Conservation (phyloP, 2,797 vertebrate species). For the Choloepus didactylus region DNA sequence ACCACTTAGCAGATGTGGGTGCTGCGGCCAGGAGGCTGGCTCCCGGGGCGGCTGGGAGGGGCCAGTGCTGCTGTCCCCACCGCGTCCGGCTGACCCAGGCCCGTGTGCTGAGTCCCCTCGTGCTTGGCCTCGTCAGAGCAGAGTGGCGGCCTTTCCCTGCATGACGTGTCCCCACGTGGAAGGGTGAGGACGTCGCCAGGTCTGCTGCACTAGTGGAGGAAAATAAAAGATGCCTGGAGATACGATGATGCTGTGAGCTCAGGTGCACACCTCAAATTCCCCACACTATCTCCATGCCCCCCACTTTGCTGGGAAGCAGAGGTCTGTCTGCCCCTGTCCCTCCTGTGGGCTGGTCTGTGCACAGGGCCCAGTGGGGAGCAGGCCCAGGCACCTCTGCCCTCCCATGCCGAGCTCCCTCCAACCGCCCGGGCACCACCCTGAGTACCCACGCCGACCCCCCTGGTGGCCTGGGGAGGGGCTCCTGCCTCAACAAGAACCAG, state of each 20-base stretch:
- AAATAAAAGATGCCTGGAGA: rapidly evolving
- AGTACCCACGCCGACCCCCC: too few relatives aligned
- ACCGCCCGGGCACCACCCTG: too few relatives aligned
- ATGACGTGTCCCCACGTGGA: rapidly evolving
- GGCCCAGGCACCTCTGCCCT: rapidly evolving
- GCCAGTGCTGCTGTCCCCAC: rapidly evolving
- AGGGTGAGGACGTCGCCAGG: rapidly evolving
- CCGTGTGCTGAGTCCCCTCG: rapidly evolving
- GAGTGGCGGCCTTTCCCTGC: too few relatives aligned
- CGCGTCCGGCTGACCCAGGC: not conserved
- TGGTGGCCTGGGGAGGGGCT: not conserved
- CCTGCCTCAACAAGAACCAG: not conserved
- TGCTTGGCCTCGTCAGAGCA: too few relatives aligned
- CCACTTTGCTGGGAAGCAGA: rapidly evolving
- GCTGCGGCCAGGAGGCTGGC: rapidly evolving
- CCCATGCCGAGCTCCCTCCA: rapidly evolving
- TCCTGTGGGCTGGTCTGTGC: rapidly evolving
- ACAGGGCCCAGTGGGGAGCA: rapidly evolving
- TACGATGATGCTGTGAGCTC: rapidly evolving
- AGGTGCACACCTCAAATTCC: not conserved
- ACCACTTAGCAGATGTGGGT: rapidly evolving
- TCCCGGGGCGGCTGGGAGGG: not conserved
- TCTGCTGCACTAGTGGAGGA: too few relatives aligned
- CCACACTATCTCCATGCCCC: not conserved
- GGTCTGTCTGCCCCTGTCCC: not conserved